These are phyloP conservation scores for Pogoniulus pusillus DNA, from an alignment of 2,797 vertebrate species.

Conservation along the genomic window DNA sequence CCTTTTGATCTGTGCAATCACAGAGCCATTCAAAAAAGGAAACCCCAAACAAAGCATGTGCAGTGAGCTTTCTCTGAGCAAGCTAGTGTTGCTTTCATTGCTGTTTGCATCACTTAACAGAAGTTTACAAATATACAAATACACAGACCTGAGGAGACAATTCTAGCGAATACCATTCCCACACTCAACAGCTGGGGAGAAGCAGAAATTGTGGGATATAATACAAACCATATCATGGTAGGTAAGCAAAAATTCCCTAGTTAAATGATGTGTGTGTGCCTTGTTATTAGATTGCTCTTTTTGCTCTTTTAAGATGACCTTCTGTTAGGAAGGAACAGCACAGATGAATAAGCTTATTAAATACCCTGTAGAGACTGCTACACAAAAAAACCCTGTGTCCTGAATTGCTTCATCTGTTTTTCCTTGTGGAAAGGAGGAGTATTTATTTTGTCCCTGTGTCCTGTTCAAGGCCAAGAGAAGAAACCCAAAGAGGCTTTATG, in stretches of 20 bases:
- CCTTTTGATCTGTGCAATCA: not conserved
- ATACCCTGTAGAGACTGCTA: conserved; percentile 2
- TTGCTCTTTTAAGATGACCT: conserved; percentile 1
- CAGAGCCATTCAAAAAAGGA: conserved; percentile 23
- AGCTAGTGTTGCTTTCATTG: conserved; percentile 45
- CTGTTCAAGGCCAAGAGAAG: not conserved
- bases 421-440: not conserved
- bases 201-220: not conserved
- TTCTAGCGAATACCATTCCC: not conserved
- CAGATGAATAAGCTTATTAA: conserved; percentile 57
- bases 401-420: not conserved
- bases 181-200: not conserved
- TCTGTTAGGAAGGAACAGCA: conserved; percentile 31
- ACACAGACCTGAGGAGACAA: conserved; percentile 4
- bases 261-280: conserved; percentile 10
- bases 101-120: conserved; percentile 42
- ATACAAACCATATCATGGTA: not conserved
- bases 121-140: conserved; percentile 47
- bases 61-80: conserved; percentile 25
- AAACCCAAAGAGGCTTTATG: not conserved
- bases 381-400: conserved; percentile 20
- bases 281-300: conserved; percentile 32
- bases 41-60: not conserved
- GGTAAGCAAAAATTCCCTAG: not conserved
- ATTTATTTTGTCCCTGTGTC: not conserved